A percentile compares a stretch with the other conserved stretches of the same genome.
phyloP scores from a whole-genome alignment of 1,140 invertebrate species.

The Drosophila malerkotliana region DNA sequence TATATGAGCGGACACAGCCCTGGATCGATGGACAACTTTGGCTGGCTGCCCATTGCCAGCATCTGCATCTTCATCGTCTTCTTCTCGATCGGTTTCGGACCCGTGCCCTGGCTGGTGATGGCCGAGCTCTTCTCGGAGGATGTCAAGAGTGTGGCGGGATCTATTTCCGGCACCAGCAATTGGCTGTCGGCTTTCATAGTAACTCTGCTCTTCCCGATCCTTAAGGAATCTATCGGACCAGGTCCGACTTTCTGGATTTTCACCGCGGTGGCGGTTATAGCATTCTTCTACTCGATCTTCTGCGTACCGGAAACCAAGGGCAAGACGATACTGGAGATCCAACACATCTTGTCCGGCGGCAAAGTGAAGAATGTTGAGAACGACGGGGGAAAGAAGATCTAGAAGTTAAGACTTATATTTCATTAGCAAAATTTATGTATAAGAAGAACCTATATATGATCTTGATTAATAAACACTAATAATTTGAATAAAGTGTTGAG shows the following conservation, averaged over 20 bases:
- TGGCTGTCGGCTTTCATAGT: constrained; percentile 92
- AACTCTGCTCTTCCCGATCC: constrained; percentile 87
- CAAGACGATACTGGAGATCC: constrained; percentile 88
- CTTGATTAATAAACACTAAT: neutral
- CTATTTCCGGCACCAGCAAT: constrained; percentile 91
- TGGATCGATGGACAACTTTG: constrained; percentile 73
- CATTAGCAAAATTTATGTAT: no score
- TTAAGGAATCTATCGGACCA: constrained; percentile 83
- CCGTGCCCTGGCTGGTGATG: constrained; percentile 91
- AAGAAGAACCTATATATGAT: neutral
- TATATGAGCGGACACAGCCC: constrained; percentile 84
- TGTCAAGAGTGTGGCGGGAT: constrained; percentile 90
- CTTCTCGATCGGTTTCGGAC: constrained; percentile 92
- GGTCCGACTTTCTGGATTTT: constrained; percentile 91
- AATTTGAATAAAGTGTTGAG: no score
- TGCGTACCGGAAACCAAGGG: constrained; percentile 90
- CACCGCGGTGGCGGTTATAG: constrained; percentile 87
- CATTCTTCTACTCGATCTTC: constrained; percentile 87
- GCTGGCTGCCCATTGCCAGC: constrained; percentile 90
- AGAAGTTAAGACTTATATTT: neutral
- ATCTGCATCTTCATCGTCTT: constrained; percentile 91
- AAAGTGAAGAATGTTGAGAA: constrained; percentile 22
- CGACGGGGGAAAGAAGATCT: neutral
- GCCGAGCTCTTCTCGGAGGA: constrained; percentile 90
- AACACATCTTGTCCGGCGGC: constrained; percentile 53